Evolutionary conservation across 2,113 vertebrate species (phyloP), one percentile per base, ranked within the genome.

Genomic region (Bufo gargarizans): DNA sequence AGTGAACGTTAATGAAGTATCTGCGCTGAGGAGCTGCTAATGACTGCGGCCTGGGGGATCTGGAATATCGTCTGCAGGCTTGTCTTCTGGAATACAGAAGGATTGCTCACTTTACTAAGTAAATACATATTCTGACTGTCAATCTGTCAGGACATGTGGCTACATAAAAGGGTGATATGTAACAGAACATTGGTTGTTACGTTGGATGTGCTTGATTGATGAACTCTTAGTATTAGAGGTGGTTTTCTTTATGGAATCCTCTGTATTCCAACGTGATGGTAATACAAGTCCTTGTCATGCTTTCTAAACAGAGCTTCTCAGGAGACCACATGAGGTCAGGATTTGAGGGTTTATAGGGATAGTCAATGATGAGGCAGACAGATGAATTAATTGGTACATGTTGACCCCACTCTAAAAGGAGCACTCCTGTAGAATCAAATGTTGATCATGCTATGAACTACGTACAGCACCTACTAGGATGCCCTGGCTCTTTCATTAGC

Each of bases 1-100:
- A n/a, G 7, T n/a, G 59, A 50, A 12, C 13, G 20, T 9, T 81
- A 81, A 81, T 81, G 33, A 81, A 81, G 56, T 81, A 58, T 59
- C 78, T 61, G 22, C 78, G 6, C 22, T 33, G 78, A 61, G 22
- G 56, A 45, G 22, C 78, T 17, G 33, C 55, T 81, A 81, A 80
- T 58, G 10, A 80, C 6, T 33, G 43, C 78, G 43, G 53, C 56
- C 78, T 80, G 78, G 20, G 49, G 22, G 56, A 56, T 43, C 22
- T 59, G 55, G 55, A 59, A 19, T 58, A 33, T 33, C 13, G 20
- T n/a, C 56, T 59, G 55, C 53, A 7, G 6, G 43, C 69, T 7
- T 43, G 8, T 9, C 53, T 53, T 49, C 47, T 77, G 16, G 10
- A 78, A 56, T 5, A 78, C 11, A 79, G 50, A 43, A 12, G 14